Evolutionary conservation across 2,113 vertebrate genomes (phyloP), one percentile per base, ranked within the genome.

Genomic region (Crotalus helleri): DNA sequence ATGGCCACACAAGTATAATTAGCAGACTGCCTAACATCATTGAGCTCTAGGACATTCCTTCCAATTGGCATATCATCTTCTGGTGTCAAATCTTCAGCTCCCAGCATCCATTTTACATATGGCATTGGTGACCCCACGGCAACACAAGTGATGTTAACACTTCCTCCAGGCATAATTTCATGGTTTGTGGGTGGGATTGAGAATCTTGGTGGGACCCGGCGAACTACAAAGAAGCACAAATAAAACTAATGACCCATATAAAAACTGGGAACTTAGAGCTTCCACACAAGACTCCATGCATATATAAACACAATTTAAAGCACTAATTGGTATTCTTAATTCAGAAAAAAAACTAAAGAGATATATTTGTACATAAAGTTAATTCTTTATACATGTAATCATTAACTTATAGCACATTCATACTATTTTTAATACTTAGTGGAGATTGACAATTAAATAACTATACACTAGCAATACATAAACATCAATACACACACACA

Each of bases 31-130:
- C 99, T 98, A 92, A 99, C 99, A 96, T 99, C 99, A 26, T 99
- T 99, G 74, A 99, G 98, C 95, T 99, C 99, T 96, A 99, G 97
- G 88, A 99, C 99, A n/a, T 99, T 99, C 93, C 99, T 98, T 95
- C 99, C 99, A 94, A 99, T 99, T 93, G 99, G 99, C 99, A 99
- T 99, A 97, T 99, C 99, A 95, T 99, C 99, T 95, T 99, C 99
- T 44, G 99, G 99, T 58, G 99, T 99, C 94, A 99, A 97, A 97
- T 99, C 99, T 96, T 99, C 99, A 1, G 99, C 98, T 59, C 99
- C 99, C 92, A 99, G 97, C 99, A 99, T 99, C 99, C 99, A 99
- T 96, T 99, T 99, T 94, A 99, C 99, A 94, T 99, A 99, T 55
- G 99, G 99, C 99, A 99, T 99, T 93, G 99, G 99, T 91, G 99